Evolutionary conservation across 53 echinoderm and acorn worm genomes (phyloP), one percentile per base, ranked within the genome.

Genomic region (Holothuria leucospilota): DNA sequence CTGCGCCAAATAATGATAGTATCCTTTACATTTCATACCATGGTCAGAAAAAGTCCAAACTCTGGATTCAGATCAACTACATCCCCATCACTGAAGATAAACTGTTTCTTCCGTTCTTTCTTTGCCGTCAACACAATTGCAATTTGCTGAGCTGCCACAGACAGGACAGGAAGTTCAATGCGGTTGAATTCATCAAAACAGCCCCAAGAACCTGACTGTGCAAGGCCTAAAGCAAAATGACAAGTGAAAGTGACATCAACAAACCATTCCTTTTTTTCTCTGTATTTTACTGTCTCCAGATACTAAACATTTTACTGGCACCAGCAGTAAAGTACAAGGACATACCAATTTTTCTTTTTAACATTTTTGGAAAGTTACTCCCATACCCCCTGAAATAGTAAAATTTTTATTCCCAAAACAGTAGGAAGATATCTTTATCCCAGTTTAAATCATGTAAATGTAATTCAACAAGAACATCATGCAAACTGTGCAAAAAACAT

Each of bases 151-250:
- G 98, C 98, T 73, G 98, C 98, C 29, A 97, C 98, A 21, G 98
- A 97, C 20, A 97, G 85, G 64, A 97, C 98, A 42, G 98, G 95
- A 23, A 96, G 82, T 86, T 95, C 98, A 84, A 97, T 97, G 52
- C 98, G 91, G 64, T 97, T 97, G 98, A 97, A 97, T 71, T 97
- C 98, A 92, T 97, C 98, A 90, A 97, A 97, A 52, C 98, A 97
- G 8, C 98, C 97, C 94, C 97, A 97, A 64, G 94, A 95, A 59
- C 97, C 96, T 16, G 97, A 97, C 90, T 97, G 97, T 24, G 97
- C 97, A 82, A 97, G 93, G 49, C 97, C 97, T 97, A 29, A 46
- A 21, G 59, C 23, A 88, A 38, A 82, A 56, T 46, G 46, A 46
- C 11, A 46, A 46, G 6, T 46, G 8, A 46, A 9, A 7, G 8